Percentiles rank a stretch among this genome's conserved stretches.
These are phyloP conservation scores for Spodoptera littoralis DNA, from an alignment of 2,888 invertebrate genomes.

Conservation along the genomic window DNA sequence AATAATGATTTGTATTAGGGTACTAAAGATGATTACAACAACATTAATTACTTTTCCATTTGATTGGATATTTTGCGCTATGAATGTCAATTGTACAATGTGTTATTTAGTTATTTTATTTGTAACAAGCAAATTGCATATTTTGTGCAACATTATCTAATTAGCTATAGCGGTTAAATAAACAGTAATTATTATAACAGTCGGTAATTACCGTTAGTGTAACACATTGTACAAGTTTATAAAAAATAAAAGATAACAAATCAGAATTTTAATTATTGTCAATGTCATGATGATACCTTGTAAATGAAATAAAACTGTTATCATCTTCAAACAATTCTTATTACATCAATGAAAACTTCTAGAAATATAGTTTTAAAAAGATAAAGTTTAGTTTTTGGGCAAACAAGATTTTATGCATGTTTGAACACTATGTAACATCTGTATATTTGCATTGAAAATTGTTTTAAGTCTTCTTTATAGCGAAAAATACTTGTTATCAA, in stretches of 20 bases:
- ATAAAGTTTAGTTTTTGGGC: slow-evolving; percentile 13
- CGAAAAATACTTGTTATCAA: slow-evolving; percentile 62
- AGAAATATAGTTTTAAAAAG: slow-evolving; percentile 4
- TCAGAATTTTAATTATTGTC: slow-evolving; percentile 4
- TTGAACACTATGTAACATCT: slow-evolving; percentile 2
- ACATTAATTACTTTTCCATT: no score
- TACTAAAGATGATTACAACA: no score
- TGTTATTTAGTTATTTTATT: no score
- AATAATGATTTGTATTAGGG: no score
- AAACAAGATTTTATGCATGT: slow-evolving; percentile 2
- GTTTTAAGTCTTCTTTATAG: slow-evolving; percentile 28
- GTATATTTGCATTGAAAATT: slow-evolving; percentile 20
- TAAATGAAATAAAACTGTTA: slow-evolving; percentile 14
- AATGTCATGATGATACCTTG: slow-evolving; percentile 4
- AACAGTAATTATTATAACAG: not conserved
- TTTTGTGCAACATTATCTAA: no score
- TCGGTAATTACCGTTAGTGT: no score
- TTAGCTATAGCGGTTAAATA: no score
- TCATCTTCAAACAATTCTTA: slow-evolving; percentile 16
- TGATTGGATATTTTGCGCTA: no score
- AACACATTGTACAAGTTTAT: no score
- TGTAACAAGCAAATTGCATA: no score
- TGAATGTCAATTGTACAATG: no score
- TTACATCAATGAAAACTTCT: slow-evolving; percentile 18
- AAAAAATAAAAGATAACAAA: not conserved